These are phyloP conservation scores for Apamea sordens DNA, from an alignment of 2,888 invertebrate species.

Conservation along the genomic window DNA sequence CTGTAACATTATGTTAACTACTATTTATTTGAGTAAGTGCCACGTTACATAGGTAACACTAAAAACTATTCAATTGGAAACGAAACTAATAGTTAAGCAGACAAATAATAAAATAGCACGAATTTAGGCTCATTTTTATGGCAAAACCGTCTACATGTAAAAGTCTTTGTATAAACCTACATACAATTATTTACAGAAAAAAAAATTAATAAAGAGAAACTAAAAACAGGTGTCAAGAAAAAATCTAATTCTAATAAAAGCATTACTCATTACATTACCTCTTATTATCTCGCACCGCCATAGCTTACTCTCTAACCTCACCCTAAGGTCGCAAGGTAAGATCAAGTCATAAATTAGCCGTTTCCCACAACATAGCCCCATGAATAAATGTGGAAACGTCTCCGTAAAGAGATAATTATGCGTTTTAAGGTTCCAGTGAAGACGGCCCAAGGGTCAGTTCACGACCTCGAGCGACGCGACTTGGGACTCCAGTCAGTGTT, in stretches of 20 bases:
- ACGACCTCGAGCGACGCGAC: not conserved
- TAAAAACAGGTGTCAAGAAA: not conserved
- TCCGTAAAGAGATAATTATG: constrained; percentile 49
- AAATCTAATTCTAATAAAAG: not conserved
- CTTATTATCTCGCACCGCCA: not conserved
- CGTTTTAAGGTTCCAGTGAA: constrained; percentile 54
- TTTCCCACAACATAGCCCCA: constrained; percentile 40
- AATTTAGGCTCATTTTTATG: not conserved
- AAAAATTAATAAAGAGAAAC: not conserved
- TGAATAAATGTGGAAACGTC: constrained; percentile 57
- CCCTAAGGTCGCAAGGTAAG: constrained; percentile 47
- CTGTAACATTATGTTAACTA: not conserved
- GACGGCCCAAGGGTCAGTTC: not conserved
- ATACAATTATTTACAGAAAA: not conserved
- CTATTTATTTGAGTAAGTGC: not conserved
- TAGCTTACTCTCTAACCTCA: constrained; percentile 11
- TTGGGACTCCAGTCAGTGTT: not conserved
- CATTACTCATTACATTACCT: not conserved
- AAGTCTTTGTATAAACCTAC: not conserved
- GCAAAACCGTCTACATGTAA: not conserved
- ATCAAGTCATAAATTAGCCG: constrained; percentile 71
- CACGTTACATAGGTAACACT: not conserved
- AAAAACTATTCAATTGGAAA: not conserved
- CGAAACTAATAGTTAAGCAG: not conserved
- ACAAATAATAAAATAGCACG: too few species aligned